Evolutionary conservation across 2,797 vertebrate genomes (phyloP).

Genomic region (Masticophis lateralis): DNA sequence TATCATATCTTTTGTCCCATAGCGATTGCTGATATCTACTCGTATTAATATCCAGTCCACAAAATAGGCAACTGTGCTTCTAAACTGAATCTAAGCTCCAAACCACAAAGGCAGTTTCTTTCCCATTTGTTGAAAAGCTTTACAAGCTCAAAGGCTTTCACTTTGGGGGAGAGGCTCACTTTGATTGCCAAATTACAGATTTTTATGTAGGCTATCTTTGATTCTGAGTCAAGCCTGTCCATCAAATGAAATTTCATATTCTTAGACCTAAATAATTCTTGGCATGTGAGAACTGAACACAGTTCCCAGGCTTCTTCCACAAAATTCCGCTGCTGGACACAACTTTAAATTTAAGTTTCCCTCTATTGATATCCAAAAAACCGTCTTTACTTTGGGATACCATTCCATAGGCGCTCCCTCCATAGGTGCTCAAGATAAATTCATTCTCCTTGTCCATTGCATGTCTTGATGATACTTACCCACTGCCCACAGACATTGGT

Average conservation of each 20-base stretch:
- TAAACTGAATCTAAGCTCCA: neutral
- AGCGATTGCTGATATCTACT: neutral
- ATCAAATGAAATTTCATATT: neutral
- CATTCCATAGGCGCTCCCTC: neutral
- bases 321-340: neutral
- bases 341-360: neutral
- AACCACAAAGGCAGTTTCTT: neutral
- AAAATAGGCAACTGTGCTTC: neutral
- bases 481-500: neutral
- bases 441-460: neutral
- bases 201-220: neutral
- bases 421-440: neutral
- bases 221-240: neutral
- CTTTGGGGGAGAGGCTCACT: neutral
- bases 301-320: neutral
- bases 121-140: neutral
- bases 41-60: neutral
- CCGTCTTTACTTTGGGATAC: neutral
- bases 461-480: neutral
- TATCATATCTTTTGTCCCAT: neutral
- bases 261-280: neutral
- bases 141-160: neutral
- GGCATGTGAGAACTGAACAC: neutral
- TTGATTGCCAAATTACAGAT: neutral
- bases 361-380: neutral